A percentile compares a stretch with the other conserved stretches of the same genome.
Conservation (phyloP, 2,113 vertebrate species). For the Rana temporaria region DNA sequence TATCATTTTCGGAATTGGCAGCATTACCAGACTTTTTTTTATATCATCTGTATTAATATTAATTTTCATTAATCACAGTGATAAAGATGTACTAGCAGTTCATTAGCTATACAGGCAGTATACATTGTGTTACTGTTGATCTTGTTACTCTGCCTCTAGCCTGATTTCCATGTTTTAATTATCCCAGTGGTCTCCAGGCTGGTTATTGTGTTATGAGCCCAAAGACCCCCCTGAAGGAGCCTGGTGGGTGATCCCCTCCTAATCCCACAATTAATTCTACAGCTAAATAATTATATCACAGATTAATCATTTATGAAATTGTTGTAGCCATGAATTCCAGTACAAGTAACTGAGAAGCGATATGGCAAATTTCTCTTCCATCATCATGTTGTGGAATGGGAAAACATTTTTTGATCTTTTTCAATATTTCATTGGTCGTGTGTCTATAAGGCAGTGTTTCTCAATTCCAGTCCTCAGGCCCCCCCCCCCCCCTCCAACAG, state of each 20-base stretch:
- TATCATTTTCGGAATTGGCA: background rate
- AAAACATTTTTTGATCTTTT: no score
- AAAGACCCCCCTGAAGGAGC: background rate
- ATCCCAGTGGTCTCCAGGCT: no score
- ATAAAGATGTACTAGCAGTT: background rate
- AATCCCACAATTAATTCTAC: slow-evolving; percentile 40
- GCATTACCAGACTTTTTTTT: background rate
- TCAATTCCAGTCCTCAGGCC: no score
- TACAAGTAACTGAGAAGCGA: background rate
- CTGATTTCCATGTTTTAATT: slow-evolving; percentile 25
- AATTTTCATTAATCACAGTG: background rate
- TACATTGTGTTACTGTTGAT: background rate
- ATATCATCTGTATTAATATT: background rate
- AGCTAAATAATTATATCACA: slow-evolving; percentile 13
- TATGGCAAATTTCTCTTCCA: background rate
- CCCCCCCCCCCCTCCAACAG: no score
- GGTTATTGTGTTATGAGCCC: background rate
- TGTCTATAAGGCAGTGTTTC: no score
- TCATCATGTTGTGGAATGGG: no score
- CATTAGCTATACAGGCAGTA: background rate
- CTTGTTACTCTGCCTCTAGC: background rate
- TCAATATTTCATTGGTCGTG: no score
- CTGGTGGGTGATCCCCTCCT: background rate
- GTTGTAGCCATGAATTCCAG: background rate
- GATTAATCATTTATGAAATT: background rate